These are phyloP conservation scores for Littorina saxatilis DNA, from an alignment of 1,140 invertebrate species.

Conservation along the genomic window DNA sequence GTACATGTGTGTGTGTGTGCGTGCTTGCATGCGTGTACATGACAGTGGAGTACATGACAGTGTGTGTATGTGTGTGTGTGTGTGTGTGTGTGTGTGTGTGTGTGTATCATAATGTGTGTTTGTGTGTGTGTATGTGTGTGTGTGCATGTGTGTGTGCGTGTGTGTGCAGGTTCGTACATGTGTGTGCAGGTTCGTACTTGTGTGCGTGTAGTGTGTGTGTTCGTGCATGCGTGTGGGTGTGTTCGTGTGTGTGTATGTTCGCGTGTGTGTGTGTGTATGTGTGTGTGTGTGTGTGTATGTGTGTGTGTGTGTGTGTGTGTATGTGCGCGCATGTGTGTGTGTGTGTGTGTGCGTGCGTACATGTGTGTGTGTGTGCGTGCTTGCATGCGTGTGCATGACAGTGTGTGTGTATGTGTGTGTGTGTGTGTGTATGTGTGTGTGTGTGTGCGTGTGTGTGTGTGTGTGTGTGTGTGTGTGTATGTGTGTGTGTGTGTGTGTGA, in stretches of 20 bases:
- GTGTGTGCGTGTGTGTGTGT: background rate
- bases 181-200: background rate
- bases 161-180: background rate
- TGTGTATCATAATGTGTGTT: background rate
- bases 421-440: background rate
- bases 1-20: background rate
- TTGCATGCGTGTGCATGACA: background rate
- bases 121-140: background rate
- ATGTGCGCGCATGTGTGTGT: background rate
- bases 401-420: background rate
- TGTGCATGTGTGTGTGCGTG: too few relatives aligned
- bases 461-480: background rate
- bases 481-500: background rate
- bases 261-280: conserved; percentile 6
- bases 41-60: background rate
- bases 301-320: conserved; percentile 16
- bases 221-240: background rate
- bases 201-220: too few relatives aligned
- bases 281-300: conserved; percentile 29
- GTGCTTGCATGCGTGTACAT: background rate
- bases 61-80: background rate
- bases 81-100: conserved; percentile 1
- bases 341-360: background rate
- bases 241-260: conserved; percentile 13
- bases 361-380: background rate